Evolutionary conservation across 2,797 vertebrate species (phyloP).

Genomic region (Poeciliopsis presidionis): DNA sequence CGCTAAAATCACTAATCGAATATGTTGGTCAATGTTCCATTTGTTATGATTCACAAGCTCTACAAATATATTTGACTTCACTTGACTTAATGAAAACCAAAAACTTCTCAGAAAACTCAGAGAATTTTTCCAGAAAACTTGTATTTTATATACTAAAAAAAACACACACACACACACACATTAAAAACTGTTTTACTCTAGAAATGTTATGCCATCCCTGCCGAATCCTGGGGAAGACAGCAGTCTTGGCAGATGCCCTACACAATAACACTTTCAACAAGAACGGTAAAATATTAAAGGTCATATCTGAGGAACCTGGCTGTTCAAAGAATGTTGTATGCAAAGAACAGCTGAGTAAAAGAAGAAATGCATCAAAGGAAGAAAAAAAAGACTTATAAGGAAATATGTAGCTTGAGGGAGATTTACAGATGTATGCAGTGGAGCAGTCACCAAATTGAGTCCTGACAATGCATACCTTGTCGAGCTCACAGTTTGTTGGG

Average conservation of each 20-base stretch:
- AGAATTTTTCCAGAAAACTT: not conserved
- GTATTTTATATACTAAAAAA: not conserved
- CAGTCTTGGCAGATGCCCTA: not conserved
- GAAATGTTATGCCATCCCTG: not conserved
- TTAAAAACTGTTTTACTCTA: not conserved
- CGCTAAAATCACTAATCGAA: too few species aligned
- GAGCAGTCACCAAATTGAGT: not conserved
- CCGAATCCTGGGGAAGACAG: not conserved
- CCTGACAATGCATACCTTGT: not conserved
- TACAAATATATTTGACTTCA: not conserved
- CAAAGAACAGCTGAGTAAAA: not conserved
- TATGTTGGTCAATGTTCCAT: too few species aligned
- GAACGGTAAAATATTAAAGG: not conserved
- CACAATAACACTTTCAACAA: not conserved
- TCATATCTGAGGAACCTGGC: not conserved
- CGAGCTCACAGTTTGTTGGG: not conserved
- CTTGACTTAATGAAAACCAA: not conserved
- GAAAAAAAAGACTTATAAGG: not conserved
- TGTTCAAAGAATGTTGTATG: not conserved
- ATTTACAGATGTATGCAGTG: not conserved
- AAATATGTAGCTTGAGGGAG: not conserved
- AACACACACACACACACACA: too few species aligned
- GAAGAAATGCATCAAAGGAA: not conserved
- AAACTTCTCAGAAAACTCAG: not conserved
- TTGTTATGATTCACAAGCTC: too few species aligned